Base-by-base conservation (phyloP, 2,888 invertebrate species). In the Sinelater perroti region DNA sequence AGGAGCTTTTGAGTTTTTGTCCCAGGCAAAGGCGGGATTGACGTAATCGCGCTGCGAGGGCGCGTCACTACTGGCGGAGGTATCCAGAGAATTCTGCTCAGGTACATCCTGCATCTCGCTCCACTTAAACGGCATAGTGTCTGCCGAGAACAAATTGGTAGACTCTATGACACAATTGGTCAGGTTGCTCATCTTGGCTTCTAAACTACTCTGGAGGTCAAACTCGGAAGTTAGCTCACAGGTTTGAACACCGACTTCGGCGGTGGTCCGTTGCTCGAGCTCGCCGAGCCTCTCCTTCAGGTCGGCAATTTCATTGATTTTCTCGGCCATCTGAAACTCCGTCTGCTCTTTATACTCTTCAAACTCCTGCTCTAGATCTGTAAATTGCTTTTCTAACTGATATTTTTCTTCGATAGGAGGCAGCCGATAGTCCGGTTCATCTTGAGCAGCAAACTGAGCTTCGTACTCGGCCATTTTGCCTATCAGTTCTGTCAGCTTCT, bases 401-500 rank as follows among this genome's bases (percentile, higher is more conserved):
- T 82, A 84, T 52, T 84, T 85, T 78, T 93, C 93, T 70, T 88
- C 88, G 64, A 93, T 91, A n/a, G 91, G 85, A 8, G 90, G 88
- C 56, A 93, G 79, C 13, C 86, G 78, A 28, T 78, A 78, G 60
- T 76, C 75, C 55, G 82, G 80, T 21, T 79, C 75, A 30, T 75
- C 76, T 45, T 78, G 77, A 30, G 80, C 75, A 61, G 83, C 83
- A 72, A 87, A 88, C 73, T 90, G 87, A 51, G 90, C 88, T 74
- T 91, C 91, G 71, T 91, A 92, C 69, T 90, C 92, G n/a, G 84
- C 82, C 70, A 93, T 88, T 76, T 90, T 90, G 16, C 82, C 80
- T 66, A 89, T 83, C 17, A 93, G 79, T 63, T 90, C 90, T 1
- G 84, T 81, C 62, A 92, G 85, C 65, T 91, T 90, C 67, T 90